phyloP scores from a whole-genome alignment of 2,113 vertebrate genomes.

The Sula dactylatra region DNA sequence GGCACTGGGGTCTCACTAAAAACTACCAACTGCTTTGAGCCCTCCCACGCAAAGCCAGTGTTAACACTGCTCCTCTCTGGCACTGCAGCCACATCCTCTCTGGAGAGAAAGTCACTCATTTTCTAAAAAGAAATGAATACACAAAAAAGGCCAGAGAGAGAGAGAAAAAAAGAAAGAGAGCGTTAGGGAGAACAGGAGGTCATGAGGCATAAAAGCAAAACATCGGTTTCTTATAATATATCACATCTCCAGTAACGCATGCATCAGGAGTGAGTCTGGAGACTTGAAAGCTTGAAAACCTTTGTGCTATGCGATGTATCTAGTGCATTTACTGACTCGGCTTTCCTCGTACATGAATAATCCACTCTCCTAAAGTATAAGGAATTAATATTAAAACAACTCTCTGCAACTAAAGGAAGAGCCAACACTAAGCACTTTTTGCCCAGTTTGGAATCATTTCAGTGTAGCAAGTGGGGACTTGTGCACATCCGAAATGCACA shows the following conservation, averaged over 20 bases:
- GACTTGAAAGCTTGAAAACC: not conserved
- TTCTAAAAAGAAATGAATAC: constrained; percentile 78
- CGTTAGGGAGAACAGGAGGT: constrained; percentile 60
- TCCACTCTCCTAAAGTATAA: not conserved
- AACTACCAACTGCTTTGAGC: constrained; percentile 61
- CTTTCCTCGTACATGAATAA: not conserved
- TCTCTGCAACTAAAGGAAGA: not conserved
- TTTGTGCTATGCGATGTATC: not conserved
- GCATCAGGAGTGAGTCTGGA: not conserved
- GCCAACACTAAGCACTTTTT: not conserved
- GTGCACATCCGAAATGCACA: not conserved
- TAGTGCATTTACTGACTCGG: not conserved
- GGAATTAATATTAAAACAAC: not conserved
- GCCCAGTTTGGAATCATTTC: not conserved
- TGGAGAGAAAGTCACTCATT: constrained; percentile 67
- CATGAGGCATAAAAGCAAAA: constrained; percentile 36
- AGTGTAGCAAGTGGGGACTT: not conserved
- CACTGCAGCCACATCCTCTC: constrained; percentile 74
- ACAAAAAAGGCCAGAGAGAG: constrained; percentile 69
- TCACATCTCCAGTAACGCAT: not conserved
- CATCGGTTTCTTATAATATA: not conserved
- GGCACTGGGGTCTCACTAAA: constrained; percentile 66
- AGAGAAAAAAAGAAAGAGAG: not conserved
- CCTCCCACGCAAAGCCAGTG: constrained; percentile 64
- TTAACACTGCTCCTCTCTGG: constrained; percentile 57